These are phyloP conservation scores for Phania funesta DNA, from an alignment of 2,888 invertebrate genomes.

Conservation along the genomic window DNA sequence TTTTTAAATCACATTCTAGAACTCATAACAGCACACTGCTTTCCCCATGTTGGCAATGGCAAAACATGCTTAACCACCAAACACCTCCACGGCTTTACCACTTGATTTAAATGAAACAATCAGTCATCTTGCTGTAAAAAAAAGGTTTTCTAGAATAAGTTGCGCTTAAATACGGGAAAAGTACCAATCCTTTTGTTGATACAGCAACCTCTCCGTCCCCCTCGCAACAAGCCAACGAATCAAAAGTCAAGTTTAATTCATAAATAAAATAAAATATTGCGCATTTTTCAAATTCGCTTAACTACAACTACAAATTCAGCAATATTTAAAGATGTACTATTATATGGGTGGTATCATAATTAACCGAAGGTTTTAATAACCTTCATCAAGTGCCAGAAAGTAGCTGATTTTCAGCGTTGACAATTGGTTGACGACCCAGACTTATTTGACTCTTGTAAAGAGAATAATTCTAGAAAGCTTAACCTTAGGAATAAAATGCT, in stretches of 20 bases:
- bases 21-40: slow-evolving; percentile 17
- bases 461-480: no score
- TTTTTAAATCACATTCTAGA: slow-evolving; percentile 31
- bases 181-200: slow-evolving; percentile 22
- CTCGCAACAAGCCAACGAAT: slow-evolving; percentile 71
- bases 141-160: slow-evolving; percentile 13
- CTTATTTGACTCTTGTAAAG: no score
- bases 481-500: no score
- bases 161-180: not conserved
- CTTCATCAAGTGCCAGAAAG: no score
- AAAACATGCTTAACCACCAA: not conserved
- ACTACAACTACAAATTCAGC: no score
- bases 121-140: slow-evolving; percentile 7
- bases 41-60: slow-evolving; percentile 11
- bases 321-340: no score
- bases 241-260: slow-evolving; percentile 79
- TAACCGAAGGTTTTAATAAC: no score
- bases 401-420: no score
- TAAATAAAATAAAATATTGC: no score
- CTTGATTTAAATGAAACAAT: not conserved
- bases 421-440: no score
- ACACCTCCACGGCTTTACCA: slow-evolving; percentile 23
- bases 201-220: not conserved
- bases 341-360: no score
- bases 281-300: no score